Base-by-base conservation (phyloP, 2,888 invertebrate genomes). In the Eristalis pertinax region DNA sequence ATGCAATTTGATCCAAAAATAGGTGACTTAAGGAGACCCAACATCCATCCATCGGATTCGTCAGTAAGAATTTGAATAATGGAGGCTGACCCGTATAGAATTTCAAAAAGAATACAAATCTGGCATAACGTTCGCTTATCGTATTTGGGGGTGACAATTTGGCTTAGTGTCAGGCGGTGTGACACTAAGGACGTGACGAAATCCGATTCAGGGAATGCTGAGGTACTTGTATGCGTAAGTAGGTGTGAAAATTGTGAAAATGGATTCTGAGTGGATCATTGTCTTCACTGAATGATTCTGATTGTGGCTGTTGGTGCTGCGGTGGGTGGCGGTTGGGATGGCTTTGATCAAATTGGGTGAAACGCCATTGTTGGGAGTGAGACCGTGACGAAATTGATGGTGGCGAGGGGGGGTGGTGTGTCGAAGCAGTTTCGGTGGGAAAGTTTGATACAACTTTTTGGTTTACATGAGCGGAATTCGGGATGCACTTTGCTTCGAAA, bases 11-110 rank as follows among this genome's bases (percentile, higher is more conserved):
- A 64, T 58, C 50, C 38, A 56, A 43, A 60, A 60, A 72, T 56
- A 50, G 50, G 50, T 50, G 50, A 50, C 50, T 50, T 50, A 50
- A 50, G 19, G 50, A 19, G 8, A n/a, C 19, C 8, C 19, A 19
- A 7, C 19, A 50, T 19, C 7, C 50, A 50, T 50, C 8, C 19
- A 19, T 50, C 50, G 50, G 19, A 50, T 50, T 50, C 19, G 50
- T 50, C 50, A 50, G 19, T 19, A 19, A 50, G 50, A 56, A 76
- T 68, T 74, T 74, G 32, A 74, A 78, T 74, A 84, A 75, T 79
- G 72, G 69, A 70, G 50, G 62, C 75, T 84, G 84, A 84, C 79
- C 79, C 56, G 73, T 60, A 50, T 73, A 58, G 80, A 58, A 76
- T 75, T 56, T 56, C 50, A 56, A 58, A 80, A 72, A 24, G 60